Evolutionary conservation across 2,888 invertebrate species (phyloP).

Genomic region (Eupithecia insigniata): DNA sequence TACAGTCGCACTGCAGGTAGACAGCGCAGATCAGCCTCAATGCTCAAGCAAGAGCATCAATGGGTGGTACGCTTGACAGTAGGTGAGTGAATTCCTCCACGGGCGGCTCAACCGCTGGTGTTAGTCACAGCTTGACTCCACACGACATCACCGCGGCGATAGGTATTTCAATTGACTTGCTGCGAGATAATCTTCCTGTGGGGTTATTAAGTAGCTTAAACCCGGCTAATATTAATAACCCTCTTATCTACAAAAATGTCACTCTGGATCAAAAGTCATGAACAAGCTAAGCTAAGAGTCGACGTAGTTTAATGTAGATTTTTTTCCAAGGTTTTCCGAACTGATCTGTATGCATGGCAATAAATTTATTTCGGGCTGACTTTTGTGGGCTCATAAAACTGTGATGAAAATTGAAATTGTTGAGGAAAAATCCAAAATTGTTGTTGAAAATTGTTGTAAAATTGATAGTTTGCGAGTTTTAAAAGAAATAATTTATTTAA

Average conservation of each 20-base stretch:
- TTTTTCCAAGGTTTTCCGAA: conserved; percentile 12
- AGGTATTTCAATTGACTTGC: background rate
- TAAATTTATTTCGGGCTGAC: conserved; percentile 22
- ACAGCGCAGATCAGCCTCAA: background rate
- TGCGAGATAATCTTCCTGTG: background rate
- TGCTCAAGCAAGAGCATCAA: background rate
- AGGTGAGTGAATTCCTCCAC: background rate
- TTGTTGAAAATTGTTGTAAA: conserved; percentile 53
- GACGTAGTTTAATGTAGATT: background rate
- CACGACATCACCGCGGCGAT: background rate
- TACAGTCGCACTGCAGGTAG: background rate
- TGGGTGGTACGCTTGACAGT: background rate
- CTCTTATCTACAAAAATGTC: background rate
- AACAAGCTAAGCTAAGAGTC: background rate
- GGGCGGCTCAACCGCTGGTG: background rate
- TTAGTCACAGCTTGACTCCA: background rate
- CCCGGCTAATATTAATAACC: background rate
- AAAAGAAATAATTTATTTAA: conserved; percentile 38
- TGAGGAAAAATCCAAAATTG: conserved; percentile 47
- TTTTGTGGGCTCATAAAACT: conserved; percentile 41
- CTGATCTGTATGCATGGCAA: conserved; percentile 25
- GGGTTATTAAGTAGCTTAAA: background rate
- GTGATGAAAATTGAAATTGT: conserved; percentile 55
- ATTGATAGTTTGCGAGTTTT: conserved; percentile 42
- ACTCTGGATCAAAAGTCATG: background rate